Conservation (phyloP, 2,888 invertebrate genomes). For the Busseola fusca region DNA sequence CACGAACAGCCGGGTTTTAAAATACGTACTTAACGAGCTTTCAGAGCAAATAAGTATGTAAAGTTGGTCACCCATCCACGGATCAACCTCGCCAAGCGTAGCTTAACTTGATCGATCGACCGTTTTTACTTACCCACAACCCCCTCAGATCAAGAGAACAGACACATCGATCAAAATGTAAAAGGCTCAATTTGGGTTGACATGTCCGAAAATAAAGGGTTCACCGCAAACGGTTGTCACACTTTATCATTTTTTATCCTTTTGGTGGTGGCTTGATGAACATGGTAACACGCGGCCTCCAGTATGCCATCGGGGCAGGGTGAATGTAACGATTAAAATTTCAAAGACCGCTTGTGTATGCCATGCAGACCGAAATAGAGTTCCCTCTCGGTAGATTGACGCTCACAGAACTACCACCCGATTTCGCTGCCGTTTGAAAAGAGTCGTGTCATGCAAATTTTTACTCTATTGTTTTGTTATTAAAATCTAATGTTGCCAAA, state of each 20-base stretch:
- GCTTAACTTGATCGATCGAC: background rate
- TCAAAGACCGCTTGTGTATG: constrained; percentile 85
- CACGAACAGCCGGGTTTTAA: no score
- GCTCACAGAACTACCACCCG: constrained; percentile 73
- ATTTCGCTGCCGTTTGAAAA: constrained; percentile 58
- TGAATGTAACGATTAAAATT: constrained; percentile 89
- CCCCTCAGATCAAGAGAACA: background rate
- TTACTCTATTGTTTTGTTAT: constrained; percentile 68
- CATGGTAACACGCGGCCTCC: constrained; percentile 75
- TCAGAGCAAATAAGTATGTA: background rate
- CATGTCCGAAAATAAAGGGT: constrained; percentile 49
- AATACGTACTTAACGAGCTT: no score
- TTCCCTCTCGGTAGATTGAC: constrained; percentile 81
- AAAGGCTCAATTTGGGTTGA: constrained; percentile 55
- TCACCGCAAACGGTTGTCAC: constrained; percentile 45
- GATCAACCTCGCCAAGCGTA: background rate
- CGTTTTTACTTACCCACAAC: background rate
- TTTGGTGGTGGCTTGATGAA: constrained; percentile 71
- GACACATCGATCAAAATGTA: constrained; percentile 52
- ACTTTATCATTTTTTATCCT: constrained; percentile 68
- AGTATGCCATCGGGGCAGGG: constrained; percentile 83
- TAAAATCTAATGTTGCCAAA: constrained; percentile 62
- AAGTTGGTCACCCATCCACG: background rate
- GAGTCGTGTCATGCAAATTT: constrained; percentile 67
- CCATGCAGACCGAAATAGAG: constrained; percentile 84